These are phyloP conservation scores for Tetragnatha versicolor DNA, from an alignment of 1,140 invertebrate species.

Conservation along the genomic window DNA sequence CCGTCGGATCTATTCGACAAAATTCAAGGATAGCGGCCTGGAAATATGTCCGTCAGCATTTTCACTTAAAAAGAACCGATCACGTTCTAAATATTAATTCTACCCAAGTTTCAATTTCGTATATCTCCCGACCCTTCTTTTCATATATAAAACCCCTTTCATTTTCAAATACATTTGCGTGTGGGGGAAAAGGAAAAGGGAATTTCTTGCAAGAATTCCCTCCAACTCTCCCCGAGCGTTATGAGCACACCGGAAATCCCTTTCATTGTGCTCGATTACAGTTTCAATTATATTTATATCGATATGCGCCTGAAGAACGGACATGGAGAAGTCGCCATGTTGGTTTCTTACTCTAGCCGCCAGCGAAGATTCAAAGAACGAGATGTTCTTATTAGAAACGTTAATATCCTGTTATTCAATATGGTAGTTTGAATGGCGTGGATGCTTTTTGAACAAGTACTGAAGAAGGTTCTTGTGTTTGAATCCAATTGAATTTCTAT, in stretches of 20 bases:
- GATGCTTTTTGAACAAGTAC: not conserved
- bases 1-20: too few species aligned
- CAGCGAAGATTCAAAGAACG: not conserved
- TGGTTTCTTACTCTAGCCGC: slow-evolving; percentile 18
- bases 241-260: not conserved
- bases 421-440: not conserved
- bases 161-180: slow-evolving; percentile 28
- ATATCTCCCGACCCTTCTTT: not conserved
- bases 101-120: slow-evolving; percentile 16
- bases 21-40: too few species aligned
- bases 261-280: slow-evolving; percentile 19
- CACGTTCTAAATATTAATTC: slow-evolving; percentile 26
- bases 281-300: not conserved
- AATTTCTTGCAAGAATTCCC: slow-evolving; percentile 2
- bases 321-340: not conserved
- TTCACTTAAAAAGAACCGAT: not conserved
- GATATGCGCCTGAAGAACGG: not conserved
- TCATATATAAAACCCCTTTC: not conserved
- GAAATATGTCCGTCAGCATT: slow-evolving; percentile 25
- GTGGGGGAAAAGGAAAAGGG: not conserved
- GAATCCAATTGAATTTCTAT: too few species aligned
- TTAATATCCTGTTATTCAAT: slow-evolving; percentile 25
- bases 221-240: not conserved
- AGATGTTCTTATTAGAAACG: not conserved
- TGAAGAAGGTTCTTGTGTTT: too few species aligned